Evolutionary conservation across 2,888 invertebrate genomes (phyloP).

Genomic region (Brachynemurus nebulosus): DNA sequence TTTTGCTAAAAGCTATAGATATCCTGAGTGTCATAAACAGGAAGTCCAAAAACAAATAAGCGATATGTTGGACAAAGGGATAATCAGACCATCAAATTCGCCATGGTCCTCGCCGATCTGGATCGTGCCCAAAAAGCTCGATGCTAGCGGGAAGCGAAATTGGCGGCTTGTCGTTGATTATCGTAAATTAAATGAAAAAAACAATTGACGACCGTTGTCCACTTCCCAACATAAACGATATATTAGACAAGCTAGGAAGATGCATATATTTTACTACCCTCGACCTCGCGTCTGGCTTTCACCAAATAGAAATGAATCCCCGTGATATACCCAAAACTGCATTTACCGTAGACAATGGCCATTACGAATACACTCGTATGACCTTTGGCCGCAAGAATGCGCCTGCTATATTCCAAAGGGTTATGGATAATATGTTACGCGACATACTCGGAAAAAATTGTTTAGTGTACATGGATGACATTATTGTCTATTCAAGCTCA

Average conservation of each 20-base stretch:
- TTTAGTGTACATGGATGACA: conserved; percentile 23
- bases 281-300: conserved; percentile 19
- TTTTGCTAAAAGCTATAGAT: conserved; percentile 20
- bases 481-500: conserved; percentile 21
- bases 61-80: conserved; percentile 18
- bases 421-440: conserved; percentile 18
- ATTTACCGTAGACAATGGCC: conserved; percentile 16
- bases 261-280: conserved; percentile 18
- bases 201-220: conserved; percentile 23
- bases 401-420: conserved; percentile 18
- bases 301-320: conserved; percentile 18
- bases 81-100: conserved; percentile 18
- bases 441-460: conserved; percentile 18
- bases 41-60: conserved; percentile 23
- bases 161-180: conserved; percentile 19
- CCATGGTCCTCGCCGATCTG: conserved; percentile 21
- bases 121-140: conserved; percentile 24
- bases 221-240: conserved; percentile 19
- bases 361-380: conserved; percentile 19
- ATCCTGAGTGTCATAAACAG: conserved; percentile 21
- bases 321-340: conserved; percentile 19
- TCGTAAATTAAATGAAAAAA: conserved; percentile 17
- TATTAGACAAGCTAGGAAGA: conserved; percentile 17
- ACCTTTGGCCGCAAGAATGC: conserved; percentile 18
- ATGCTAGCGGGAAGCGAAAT: conserved; percentile 21